Conservation (phyloP, 2,113 vertebrate species). For the Salvator merianae region DNA sequence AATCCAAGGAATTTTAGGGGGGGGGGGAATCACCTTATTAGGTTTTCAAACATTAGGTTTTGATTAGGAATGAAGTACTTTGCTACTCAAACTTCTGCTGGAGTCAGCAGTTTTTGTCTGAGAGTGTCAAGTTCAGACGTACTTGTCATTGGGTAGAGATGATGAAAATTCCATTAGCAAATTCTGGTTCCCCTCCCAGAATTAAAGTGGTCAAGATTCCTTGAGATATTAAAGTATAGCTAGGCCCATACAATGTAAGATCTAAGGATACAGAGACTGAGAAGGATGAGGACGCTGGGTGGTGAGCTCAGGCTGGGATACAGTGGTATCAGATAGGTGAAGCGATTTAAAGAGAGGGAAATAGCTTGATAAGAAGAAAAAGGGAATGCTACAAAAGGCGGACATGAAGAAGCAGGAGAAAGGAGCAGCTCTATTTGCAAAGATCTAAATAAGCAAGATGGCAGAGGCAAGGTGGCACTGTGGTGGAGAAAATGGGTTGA, state of each 20-base stretch:
- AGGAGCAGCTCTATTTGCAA: background rate
- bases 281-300: background rate
- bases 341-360: background rate
- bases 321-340: background rate
- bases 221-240: background rate
- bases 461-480: background rate
- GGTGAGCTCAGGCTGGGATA: too few species aligned
- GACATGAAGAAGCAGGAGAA: too few species aligned
- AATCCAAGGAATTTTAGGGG: background rate
- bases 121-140: background rate
- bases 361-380: background rate
- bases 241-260: background rate
- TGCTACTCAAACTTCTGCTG: background rate
- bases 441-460: background rate
- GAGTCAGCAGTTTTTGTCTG: background rate
- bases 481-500: background rate
- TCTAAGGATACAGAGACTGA: background rate
- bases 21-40: background rate
- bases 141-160: background rate
- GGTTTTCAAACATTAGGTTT: too few species aligned
- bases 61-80: too few species aligned
- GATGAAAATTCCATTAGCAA: background rate
- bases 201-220: background rate
- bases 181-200: background rate
- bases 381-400: background rate